Conservation (phyloP, 2,113 vertebrate species). For the Pithys albifrons region DNA sequence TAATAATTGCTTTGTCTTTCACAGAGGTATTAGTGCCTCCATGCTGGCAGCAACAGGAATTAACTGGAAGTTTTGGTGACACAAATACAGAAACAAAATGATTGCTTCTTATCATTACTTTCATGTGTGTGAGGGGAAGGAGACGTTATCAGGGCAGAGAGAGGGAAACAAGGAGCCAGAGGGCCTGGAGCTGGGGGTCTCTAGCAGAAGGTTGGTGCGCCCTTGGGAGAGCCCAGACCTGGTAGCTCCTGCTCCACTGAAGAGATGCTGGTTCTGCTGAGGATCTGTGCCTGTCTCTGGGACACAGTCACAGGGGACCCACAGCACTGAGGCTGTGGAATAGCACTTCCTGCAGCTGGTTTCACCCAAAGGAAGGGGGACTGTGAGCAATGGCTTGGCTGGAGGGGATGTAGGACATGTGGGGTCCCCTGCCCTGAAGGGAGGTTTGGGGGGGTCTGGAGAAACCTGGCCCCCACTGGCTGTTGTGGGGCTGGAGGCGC, state of each 20-base stretch:
- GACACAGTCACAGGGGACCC: background rate
- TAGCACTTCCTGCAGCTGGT: background rate
- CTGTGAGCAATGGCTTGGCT: background rate
- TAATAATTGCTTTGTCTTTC: slow-evolving; percentile 69
- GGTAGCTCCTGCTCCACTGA: rapidly evolving
- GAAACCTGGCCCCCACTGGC: rapidly evolving
- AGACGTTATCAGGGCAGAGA: background rate
- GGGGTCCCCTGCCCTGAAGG: background rate
- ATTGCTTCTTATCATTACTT: background rate
- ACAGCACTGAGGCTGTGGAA: rapidly evolving
- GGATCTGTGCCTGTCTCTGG: background rate
- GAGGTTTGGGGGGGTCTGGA: background rate
- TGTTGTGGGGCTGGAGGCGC: background rate
- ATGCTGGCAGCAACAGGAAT: slow-evolving; percentile 39
- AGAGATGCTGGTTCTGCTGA: background rate
- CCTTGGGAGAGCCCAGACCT: background rate
- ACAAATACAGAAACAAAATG: slow-evolving; percentile 4
- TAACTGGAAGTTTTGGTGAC: slow-evolving; percentile 28
- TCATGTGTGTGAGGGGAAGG: background rate
- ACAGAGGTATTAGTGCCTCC: slow-evolving; percentile 45
- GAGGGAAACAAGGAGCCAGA: background rate
- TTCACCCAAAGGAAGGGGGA: background rate
- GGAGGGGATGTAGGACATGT: background rate
- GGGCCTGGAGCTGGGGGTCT: background rate
- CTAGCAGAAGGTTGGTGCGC: rapidly evolving